A percentile compares a stretch with the other conserved stretches of the same genome.
Conservation (phyloP, 2,888 invertebrate genomes). For the Chaitophorus viminalis region DNA sequence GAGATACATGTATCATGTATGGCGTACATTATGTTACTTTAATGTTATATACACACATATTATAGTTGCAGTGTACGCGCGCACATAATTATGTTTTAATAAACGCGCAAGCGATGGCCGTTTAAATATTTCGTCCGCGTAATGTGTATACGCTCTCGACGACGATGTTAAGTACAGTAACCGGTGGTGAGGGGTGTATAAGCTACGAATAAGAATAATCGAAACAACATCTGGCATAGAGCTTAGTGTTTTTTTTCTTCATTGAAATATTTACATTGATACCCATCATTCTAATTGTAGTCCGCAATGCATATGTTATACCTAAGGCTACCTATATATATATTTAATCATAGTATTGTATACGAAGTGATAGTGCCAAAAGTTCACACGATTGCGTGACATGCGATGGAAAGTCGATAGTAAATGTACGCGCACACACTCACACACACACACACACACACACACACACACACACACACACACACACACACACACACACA, state of each 20-base stretch:
- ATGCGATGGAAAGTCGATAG: background rate
- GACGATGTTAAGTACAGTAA: background rate
- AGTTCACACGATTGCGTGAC: conserved; percentile 26
- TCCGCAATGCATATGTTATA: background rate
- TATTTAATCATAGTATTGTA: conserved; percentile 17
- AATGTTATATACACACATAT: too few relatives aligned
- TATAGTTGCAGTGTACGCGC: too few relatives aligned
- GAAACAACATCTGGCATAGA: conserved; percentile 37
- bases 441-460: background rate
- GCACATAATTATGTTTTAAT: background rate
- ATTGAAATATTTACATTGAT: conserved; percentile 21
- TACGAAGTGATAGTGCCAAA: conserved; percentile 26
- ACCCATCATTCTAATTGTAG: background rate
- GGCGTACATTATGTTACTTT: too few relatives aligned
- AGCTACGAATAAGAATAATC: conserved; percentile 32
- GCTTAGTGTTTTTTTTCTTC: conserved; percentile 1
- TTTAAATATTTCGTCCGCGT: background rate
- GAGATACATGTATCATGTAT: too few relatives aligned
- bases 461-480: background rate
- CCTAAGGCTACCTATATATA: too few relatives aligned
- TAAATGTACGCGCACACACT: too few relatives aligned
- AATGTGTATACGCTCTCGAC: background rate
- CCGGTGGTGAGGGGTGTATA: background rate
- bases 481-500: background rate
- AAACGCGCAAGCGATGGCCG: background rate